phyloP scores from a whole-genome alignment of 2,113 vertebrate genomes.

The Hippopotamus amphibius region DNA sequence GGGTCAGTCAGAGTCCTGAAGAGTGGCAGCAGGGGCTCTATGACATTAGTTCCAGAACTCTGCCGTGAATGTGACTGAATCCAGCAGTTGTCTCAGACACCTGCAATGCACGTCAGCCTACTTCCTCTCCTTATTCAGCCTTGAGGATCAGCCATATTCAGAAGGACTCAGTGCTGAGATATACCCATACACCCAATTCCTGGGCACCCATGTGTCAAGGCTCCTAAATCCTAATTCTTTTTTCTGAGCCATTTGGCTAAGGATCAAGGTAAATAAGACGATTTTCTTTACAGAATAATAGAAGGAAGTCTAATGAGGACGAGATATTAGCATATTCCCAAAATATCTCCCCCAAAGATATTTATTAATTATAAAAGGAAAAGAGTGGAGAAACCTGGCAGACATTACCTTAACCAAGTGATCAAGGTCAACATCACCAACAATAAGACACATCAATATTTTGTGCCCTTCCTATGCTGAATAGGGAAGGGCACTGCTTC shows the following conservation, averaged over 20 bases:
- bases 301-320: background rate
- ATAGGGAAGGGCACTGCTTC: background rate
- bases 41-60: slow-evolving; percentile 3
- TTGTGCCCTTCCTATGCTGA: background rate
- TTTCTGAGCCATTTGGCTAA: background rate
- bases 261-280: background rate
- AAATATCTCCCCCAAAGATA: background rate
- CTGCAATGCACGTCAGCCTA: background rate
- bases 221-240: background rate
- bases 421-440: background rate
- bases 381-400: background rate
- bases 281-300: slow-evolving; percentile 21
- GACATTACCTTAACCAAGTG: background rate
- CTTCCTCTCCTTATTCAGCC: background rate
- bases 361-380: slow-evolving; percentile 22
- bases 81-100: background rate
- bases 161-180: background rate
- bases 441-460: background rate
- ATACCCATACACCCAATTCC: background rate
- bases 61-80: background rate
- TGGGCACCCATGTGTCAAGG: background rate
- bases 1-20: background rate
- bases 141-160: background rate
- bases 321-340: background rate
- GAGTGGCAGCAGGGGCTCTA: background rate